Conservation (phyloP, 2,797 vertebrate genomes). For the Crax fasciolata region DNA sequence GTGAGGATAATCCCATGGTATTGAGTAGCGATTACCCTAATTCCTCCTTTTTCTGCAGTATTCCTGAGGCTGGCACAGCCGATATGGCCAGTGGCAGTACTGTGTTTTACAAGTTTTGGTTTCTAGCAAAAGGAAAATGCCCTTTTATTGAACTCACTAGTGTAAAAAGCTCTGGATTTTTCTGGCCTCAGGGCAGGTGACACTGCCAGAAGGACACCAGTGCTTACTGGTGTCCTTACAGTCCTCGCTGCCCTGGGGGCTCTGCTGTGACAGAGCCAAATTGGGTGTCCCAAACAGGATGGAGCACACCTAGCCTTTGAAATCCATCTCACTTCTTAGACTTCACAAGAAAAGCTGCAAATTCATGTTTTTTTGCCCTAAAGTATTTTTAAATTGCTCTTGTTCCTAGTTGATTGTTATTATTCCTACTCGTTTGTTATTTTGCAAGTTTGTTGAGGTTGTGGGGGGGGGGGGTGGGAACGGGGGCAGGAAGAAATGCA, state of each 20-base stretch:
- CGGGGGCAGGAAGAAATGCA: too few species aligned
- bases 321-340: background rate
- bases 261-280: background rate
- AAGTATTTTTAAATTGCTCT: slow-evolving; percentile 37
- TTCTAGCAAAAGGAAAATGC: background rate
- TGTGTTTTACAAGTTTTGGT: background rate
- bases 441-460: slow-evolving; percentile 17
- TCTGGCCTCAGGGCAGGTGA: background rate
- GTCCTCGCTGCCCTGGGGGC: background rate
- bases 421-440: slow-evolving; percentile 39
- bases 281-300: background rate
- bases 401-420: slow-evolving; percentile 37
- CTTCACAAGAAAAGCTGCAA: slow-evolving; percentile 16
- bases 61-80: background rate
- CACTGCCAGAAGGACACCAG: background rate
- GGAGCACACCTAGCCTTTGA: background rate
- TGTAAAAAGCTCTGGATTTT: background rate
- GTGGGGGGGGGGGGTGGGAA: background rate
- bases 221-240: too few species aligned
- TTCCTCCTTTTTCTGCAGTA: background rate
- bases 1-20: background rate
- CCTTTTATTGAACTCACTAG: background rate
- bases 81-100: background rate
- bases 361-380: background rate
- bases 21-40: background rate